These are phyloP conservation scores for Mycogona germanica DNA, from an alignment of 2,888 invertebrate genomes.

Conservation along the genomic window DNA sequence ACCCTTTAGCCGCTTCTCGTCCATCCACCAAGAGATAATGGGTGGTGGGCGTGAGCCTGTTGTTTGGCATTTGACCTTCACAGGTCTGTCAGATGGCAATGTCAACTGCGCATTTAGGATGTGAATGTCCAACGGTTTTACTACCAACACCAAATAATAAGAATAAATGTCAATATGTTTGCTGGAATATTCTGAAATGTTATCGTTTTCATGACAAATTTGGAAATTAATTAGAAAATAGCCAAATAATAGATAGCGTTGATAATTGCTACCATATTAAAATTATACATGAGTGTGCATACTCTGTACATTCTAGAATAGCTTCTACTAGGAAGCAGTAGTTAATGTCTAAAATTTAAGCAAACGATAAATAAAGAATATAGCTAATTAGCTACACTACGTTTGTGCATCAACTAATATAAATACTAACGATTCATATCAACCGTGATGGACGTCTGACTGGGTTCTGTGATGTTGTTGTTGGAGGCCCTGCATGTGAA, in stretches of 20 bases:
- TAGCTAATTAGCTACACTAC: background rate
- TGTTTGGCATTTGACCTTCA: slow-evolving; percentile 27
- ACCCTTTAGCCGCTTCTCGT: slow-evolving; percentile 22
- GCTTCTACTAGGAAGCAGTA: too few relatives aligned
- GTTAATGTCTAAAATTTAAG: too few relatives aligned
- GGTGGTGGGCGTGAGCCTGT: slow-evolving; percentile 30
- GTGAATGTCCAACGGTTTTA: slow-evolving; percentile 28
- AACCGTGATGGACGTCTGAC: slow-evolving; percentile 16
- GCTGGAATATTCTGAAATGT: background rate
- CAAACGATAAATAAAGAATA: background rate
- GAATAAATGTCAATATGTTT: too few relatives aligned
- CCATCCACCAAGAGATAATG: slow-evolving; percentile 30
- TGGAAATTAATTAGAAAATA: background rate
- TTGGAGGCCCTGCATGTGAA: slow-evolving; percentile 20
- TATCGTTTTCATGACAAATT: background rate
- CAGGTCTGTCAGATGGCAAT: slow-evolving; percentile 27
- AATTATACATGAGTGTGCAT: too few relatives aligned
- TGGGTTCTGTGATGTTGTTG: slow-evolving; percentile 19
- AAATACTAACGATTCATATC: slow-evolving; percentile 23
- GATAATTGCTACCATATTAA: too few relatives aligned
- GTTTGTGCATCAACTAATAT: background rate
- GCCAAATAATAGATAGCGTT: background rate
- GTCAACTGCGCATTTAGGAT: slow-evolving; percentile 27
- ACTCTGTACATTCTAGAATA: too few relatives aligned
- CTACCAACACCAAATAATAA: too few relatives aligned